Percentiles rank a stretch among this genome's conserved stretches.
These are phyloP conservation scores for Vesta saturnalis DNA, from an alignment of 2,888 invertebrate species.

Conservation along the genomic window DNA sequence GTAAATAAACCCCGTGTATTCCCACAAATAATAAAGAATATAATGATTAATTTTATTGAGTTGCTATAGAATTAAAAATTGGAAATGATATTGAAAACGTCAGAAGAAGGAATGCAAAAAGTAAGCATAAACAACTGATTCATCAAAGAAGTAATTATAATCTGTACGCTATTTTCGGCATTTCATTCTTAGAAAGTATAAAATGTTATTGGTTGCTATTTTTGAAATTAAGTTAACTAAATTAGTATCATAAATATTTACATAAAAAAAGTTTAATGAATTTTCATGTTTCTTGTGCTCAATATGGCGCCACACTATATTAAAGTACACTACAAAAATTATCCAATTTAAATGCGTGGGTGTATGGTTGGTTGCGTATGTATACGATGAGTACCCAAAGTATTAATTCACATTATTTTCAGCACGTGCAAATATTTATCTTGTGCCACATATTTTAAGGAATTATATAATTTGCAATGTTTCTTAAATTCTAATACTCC, in stretches of 20 bases:
- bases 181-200: background rate
- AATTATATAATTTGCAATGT: background rate
- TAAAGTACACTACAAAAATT: slow-evolving; percentile 8
- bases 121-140: background rate
- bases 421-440: slow-evolving; percentile 13
- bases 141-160: background rate
- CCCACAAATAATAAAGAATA: no score
- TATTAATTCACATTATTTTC: slow-evolving; percentile 6
- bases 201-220: background rate
- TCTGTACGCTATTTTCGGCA: background rate
- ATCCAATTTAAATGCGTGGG: slow-evolving; percentile 20
- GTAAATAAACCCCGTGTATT: no score
- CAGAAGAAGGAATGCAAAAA: no score
- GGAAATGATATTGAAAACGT: no score
- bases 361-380: slow-evolving; percentile 25
- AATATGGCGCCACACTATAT: slow-evolving; percentile 12
- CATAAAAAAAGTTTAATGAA: slow-evolving; percentile 18
- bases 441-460: slow-evolving; percentile 6
- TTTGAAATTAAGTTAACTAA: background rate
- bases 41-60: no score
- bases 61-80: no score
- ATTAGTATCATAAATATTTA: slow-evolving; percentile 9
- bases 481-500: slow-evolving; percentile 6
- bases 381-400: background rate
- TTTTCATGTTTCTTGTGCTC: background rate